Base-by-base conservation (phyloP, 2,888 invertebrate species). In the Cephus pulcher region DNA sequence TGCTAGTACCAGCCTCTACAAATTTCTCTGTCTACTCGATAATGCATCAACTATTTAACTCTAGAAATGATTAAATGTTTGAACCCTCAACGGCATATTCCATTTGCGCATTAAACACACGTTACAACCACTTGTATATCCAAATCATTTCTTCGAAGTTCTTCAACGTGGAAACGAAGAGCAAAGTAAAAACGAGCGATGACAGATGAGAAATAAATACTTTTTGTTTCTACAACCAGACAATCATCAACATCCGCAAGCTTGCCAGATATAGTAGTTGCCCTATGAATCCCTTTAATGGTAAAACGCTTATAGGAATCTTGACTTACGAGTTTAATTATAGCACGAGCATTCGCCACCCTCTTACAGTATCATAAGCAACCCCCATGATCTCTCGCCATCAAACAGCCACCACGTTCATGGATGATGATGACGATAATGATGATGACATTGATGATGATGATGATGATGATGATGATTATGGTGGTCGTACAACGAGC, bases 251-350 rank as follows among this genome's bases (percentile, higher is more conserved):
- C 6, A 15, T 40, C 56, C 23, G 23, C 23, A 23, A 56, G 56
- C 23, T 56, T 23, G 9, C 56, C 23, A 56, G 6, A 56, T 56
- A 56, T 23, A 23, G 23, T 56, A 56, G 56, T 56, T 9, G 23
- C 56, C 23, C 56, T 56, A 23, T 56, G 56, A 56, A 23, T 23
- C 23, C 56, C 15, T 56, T 56, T 23, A 56, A 23, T 6, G 9
- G 56, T 2, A 56, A 56, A 56, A 23, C 30, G 73, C 11, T 32
- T 33, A 15, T 15, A 70, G 82, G 80, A 82, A 83, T 82, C 80
- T 71, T 77, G 82, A 79, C 78, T 70, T 77, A 76, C 80, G 76
- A 73, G 78, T 81, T 81, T 83, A 83, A 81, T 82, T 83, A 81
- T 79, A 82, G 80, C 78, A 80, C 70, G 76, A 74, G 23, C 35